Evolutionary conservation across 2,797 vertebrate species (phyloP), one percentile per base, ranked within the genome.

Genomic region (Paramormyrops hopkinsi): DNA sequence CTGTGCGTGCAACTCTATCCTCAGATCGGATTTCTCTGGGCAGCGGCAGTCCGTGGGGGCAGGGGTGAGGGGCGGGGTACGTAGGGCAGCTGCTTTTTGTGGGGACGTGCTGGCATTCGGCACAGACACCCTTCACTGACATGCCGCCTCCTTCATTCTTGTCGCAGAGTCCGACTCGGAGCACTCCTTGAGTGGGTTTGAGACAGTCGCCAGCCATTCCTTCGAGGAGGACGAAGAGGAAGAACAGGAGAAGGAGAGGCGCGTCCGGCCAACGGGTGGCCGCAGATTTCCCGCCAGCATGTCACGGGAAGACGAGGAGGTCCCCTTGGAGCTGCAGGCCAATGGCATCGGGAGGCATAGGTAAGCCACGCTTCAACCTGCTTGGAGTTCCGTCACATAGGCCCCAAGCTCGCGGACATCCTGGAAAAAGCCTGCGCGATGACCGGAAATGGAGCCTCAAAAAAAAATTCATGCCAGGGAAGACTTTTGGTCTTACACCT

Each of bases 341-440:
- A 98, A 97, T 0, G 97, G 98, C 92, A 95, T 97, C 94, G 96
- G 96, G 92, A 97, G 96, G 62, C 96, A 98, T 95, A 98, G 98
- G 98, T 99, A 96, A 94, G 97, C 48, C 4, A 88, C 6, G 29
- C 44, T n/a, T n/a, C 59, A 88, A 89, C 83, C 69, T 86, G 25
- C 37, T 48, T 73, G n/a, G 51, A 37, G 46, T 48, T n/a, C 29
- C 1, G 5, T 25, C 17, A 62, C 46, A 6, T 17, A 11, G 22
- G 7, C 46, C 14, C 14, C 33, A 14, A 51, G 73, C 69, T 46
- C 14, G 4, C 5, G 46, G 7, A 76, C 46, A 3, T 8, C 41
- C 22, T 82, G 37, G 41, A 82, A 46, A 8, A 33, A 65, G 22
- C 2, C 7, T 50, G 2, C 1, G 9, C 5, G 0, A 12, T 14